Percentiles rank a stretch among this genome's conserved stretches.
Conservation (phyloP, 2,888 invertebrate species). For the Tetragnatha montana region DNA sequence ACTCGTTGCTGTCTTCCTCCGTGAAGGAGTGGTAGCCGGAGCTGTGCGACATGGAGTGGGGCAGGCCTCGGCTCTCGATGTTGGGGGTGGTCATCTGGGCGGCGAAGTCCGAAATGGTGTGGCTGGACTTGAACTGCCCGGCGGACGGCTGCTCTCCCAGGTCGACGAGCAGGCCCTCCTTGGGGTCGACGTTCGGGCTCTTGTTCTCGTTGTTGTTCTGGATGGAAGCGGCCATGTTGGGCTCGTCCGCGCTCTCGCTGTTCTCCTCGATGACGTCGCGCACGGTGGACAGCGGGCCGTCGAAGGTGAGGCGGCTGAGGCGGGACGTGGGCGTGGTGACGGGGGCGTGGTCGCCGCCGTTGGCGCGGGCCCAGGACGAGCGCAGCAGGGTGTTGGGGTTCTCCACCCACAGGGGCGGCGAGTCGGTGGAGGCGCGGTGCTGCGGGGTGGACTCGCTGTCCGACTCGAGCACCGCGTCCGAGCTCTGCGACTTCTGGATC, state of each 20-base stretch:
- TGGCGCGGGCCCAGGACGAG: constrained; percentile 58
- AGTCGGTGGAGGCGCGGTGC: constrained; percentile 58
- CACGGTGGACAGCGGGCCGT: constrained; percentile 65
- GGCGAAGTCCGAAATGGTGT: constrained; percentile 68
- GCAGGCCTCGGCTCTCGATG: constrained; percentile 68
- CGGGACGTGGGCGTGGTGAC: constrained; percentile 56
- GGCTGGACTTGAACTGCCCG: constrained; percentile 62
- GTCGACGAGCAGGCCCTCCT: constrained; percentile 51
- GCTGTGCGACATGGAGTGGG: constrained; percentile 72
- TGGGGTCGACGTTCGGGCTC: constrained; percentile 17
- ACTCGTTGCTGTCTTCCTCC: constrained; percentile 71
- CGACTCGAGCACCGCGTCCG: constrained; percentile 72
- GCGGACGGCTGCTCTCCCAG: constrained; percentile 33
- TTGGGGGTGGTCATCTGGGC: constrained; percentile 67
- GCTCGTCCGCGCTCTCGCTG: constrained; percentile 66
- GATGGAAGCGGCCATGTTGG: constrained; percentile 51
- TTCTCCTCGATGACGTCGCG: constrained; percentile 70
- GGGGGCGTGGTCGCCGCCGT: constrained; percentile 30
- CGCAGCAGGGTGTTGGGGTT: constrained; percentile 57
- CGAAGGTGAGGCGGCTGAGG: constrained; percentile 47
- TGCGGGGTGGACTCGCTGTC: constrained; percentile 72
- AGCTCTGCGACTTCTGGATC: constrained; percentile 72
- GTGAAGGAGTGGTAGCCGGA: constrained; percentile 73
- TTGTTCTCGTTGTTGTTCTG: constrained; percentile 52
- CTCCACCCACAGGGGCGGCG: constrained; percentile 66